Conservation (phyloP, 2,888 invertebrate species). For the Urechis unicinctus region DNA sequence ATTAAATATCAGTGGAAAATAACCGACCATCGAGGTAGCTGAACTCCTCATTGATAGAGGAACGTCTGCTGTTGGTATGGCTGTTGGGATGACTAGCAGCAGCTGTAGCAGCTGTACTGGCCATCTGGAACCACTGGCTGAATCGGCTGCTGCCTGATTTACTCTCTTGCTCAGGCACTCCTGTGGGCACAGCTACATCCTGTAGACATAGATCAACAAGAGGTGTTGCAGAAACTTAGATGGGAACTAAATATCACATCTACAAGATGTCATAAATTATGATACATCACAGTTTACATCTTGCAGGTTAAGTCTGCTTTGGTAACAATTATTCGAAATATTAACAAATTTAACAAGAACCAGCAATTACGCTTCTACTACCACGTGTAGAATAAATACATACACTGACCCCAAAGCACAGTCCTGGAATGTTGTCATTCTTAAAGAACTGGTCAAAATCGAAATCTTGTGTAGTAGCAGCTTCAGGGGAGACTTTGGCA, state of each 20-base stretch:
- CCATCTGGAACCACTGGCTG: conserved; percentile 59
- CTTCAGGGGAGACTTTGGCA: neutral
- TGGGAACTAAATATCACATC: no score
- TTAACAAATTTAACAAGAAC: no score
- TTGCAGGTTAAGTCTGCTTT: no score
- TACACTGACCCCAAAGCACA: conserved; percentile 21
- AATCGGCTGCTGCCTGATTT: conserved; percentile 52
- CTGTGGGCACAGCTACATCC: neutral
- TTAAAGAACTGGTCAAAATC: conserved; percentile 82
- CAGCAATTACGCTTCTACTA: no score
- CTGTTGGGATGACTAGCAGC: conserved; percentile 31
- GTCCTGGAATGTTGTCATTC: conserved; percentile 67
- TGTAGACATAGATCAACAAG: no score
- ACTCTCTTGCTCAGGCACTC: no score
- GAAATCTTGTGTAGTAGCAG: conserved; percentile 54
- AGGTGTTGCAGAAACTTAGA: no score
- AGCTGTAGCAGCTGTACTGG: conserved; percentile 1
- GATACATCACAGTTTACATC: no score
- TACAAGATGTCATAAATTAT: no score
- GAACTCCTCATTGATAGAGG: conserved; percentile 60
- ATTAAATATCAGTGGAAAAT: neutral
- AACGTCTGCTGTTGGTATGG: conserved; percentile 52
- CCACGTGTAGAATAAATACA: no score
- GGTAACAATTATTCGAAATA: no score
- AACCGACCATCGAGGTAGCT: conserved; percentile 23